Evolutionary conservation across 2,113 vertebrate species (phyloP).

Genomic region (Psophia crepitans): DNA sequence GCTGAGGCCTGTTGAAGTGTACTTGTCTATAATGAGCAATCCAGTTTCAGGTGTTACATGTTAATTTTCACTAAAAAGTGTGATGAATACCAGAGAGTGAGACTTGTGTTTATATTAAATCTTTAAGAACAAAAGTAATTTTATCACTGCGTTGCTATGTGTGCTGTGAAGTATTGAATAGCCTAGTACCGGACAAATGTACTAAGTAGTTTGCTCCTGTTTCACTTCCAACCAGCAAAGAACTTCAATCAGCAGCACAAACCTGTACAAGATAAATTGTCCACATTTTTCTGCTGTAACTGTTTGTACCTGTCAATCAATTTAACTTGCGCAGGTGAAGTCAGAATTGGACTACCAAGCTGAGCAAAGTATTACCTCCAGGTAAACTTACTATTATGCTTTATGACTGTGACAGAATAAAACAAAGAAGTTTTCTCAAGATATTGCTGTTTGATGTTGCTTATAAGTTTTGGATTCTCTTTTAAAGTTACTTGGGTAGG

Average conservation of each 20-base stretch:
- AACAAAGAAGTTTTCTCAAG: background rate
- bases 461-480: background rate
- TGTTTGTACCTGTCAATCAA: background rate
- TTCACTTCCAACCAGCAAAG: background rate
- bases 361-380: background rate
- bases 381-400: background rate
- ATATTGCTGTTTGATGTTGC: background rate
- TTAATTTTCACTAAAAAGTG: background rate
- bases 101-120: background rate
- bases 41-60: background rate
- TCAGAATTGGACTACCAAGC: background rate
- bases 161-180: background rate
- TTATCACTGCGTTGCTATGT: background rate
- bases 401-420: background rate
- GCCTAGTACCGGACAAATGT: background rate
- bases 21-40: background rate
- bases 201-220: background rate
- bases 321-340: background rate
- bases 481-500: background rate
- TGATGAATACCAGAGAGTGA: background rate
- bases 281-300: background rate
- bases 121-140: background rate
- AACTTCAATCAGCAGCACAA: background rate
- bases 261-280: background rate
- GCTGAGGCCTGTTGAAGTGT: background rate